Base-by-base conservation (phyloP, 2,797 vertebrate species). In the Falco cherrug region DNA sequence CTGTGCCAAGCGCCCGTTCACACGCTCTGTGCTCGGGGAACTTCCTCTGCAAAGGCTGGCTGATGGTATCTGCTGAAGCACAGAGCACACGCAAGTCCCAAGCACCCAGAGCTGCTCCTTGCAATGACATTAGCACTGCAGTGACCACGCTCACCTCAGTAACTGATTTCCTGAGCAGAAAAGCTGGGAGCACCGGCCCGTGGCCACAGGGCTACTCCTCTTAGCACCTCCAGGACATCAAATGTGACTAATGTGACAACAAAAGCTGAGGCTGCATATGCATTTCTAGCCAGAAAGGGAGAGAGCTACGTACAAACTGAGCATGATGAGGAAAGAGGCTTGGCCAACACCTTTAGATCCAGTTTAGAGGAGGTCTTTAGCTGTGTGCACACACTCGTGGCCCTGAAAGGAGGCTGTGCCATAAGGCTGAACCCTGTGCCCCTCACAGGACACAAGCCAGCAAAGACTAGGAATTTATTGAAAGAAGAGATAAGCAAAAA, bases 111-210 rank as follows among this genome's bases (percentile, higher is more conserved):
- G 63, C 57, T 69, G 76, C 43, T 81, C 50, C 74, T n/a, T 19
- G 73, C 70, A 57, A 68, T 12, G 68, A 63, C 78, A n/a, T 45
- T 63, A 87, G 56, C 75, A 33, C 37, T 86, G 74, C 61, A 67
- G 48, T 0, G 0, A 73, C 79, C 10, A 5, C 1, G 5, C 33
- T 83, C 67, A 57, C 60, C 75, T 59, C 78, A 22, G 0, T 17
- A 65, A 77, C 22, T 50, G 68, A 75, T 14, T 65, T 77, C 68
- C 73, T 35, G 37, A 87, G 75, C 4, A 39, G 64, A n/a, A 81
- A 41, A 74, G 37, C 60, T 0, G 0, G 31, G 35, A 94, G 70
- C n/a, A 65, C 13, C 31, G 69, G 86, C 19, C 24, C 5, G 2
- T 29, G 47, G 67, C 87, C 63, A 50, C 19, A n/a, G 67, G 77